Evolutionary conservation across 2,797 vertebrate genomes (phyloP).

Genomic region (Pelodytes ibericus): DNA sequence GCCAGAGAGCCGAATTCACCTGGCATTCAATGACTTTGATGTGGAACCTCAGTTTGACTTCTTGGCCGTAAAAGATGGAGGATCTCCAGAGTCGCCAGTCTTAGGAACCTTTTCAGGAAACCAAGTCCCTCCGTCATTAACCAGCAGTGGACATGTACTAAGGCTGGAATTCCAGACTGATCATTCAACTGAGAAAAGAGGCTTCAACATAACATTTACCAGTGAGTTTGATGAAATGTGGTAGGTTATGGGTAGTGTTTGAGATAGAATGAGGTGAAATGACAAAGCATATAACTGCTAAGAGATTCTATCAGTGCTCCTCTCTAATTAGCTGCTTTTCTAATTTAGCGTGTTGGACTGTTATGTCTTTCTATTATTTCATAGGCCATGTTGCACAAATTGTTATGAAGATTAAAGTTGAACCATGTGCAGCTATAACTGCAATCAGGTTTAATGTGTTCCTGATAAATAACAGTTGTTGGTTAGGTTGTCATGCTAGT

Average conservation of each 20-base stretch:
- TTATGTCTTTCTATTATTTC: too few relatives aligned
- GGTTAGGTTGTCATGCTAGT: not conserved
- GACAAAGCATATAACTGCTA: too few relatives aligned
- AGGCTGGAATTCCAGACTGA: constrained; percentile 96
- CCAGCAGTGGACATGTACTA: constrained; percentile 91
- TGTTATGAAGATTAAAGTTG: too few relatives aligned
- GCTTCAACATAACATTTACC: constrained; percentile 98
- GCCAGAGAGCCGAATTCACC: constrained; percentile 92
- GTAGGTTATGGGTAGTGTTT: too few relatives aligned
- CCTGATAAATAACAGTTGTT: not conserved
- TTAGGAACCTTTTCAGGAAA: constrained; percentile 94
- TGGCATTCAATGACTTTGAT: constrained; percentile 97
- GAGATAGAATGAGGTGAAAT: too few relatives aligned
- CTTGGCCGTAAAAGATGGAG: constrained; percentile 93
- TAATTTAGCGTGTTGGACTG: too few relatives aligned
- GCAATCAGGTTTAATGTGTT: not conserved
- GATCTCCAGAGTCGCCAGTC: constrained; percentile 91
- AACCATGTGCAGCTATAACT: not conserved
- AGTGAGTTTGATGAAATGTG: constrained; percentile 76
- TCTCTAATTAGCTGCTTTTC: too few relatives aligned
- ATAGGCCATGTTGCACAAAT: too few relatives aligned
- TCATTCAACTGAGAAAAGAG: constrained; percentile 94
- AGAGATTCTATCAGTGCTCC: too few relatives aligned
- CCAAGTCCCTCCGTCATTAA: constrained; percentile 90
- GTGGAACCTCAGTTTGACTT: constrained; percentile 99